phyloP scores from a whole-genome alignment of 2,888 invertebrate species.

The Neelides folsomi region DNA sequence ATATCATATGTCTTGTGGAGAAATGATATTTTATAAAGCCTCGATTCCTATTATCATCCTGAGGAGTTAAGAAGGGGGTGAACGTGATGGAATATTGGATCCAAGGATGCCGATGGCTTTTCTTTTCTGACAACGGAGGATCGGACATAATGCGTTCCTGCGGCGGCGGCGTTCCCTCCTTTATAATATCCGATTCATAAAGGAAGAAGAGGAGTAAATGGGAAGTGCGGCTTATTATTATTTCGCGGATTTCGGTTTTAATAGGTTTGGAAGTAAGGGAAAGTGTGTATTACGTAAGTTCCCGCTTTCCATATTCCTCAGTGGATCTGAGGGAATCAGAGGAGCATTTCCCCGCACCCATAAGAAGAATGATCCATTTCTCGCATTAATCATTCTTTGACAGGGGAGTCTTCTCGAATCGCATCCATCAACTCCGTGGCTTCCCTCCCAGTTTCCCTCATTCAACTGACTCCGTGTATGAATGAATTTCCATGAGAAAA shows the following conservation, averaged over 20 bases:
- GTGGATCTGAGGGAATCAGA: no score
- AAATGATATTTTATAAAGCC: background rate
- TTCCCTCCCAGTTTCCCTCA: conserved; percentile 5
- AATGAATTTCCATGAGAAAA: background rate
- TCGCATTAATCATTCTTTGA: conserved; percentile 35
- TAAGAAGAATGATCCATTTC: conserved; percentile 30
- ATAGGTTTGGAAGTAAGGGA: conserved; percentile 3
- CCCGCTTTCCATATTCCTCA: background rate
- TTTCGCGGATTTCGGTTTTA: conserved; percentile 26
- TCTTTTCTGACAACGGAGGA: no score
- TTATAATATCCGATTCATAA: background rate
- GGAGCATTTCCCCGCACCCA: background rate
- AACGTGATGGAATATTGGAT: background rate
- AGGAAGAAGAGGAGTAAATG: background rate
- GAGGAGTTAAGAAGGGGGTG: background rate
- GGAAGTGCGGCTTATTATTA: conserved; percentile 10
- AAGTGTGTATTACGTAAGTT: no score
- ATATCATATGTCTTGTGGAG: no score
- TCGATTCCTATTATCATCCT: background rate
- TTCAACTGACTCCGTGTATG: background rate
- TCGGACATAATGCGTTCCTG: no score
- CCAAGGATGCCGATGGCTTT: no score
- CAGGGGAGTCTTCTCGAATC: conserved; percentile 32
- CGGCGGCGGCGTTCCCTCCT: no score
- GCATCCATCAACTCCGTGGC: conserved; percentile 31